Percentiles rank a stretch among this genome's conserved stretches.
These are phyloP conservation scores for Bombus superbus DNA, from an alignment of 1,140 invertebrate species.

Conservation along the genomic window DNA sequence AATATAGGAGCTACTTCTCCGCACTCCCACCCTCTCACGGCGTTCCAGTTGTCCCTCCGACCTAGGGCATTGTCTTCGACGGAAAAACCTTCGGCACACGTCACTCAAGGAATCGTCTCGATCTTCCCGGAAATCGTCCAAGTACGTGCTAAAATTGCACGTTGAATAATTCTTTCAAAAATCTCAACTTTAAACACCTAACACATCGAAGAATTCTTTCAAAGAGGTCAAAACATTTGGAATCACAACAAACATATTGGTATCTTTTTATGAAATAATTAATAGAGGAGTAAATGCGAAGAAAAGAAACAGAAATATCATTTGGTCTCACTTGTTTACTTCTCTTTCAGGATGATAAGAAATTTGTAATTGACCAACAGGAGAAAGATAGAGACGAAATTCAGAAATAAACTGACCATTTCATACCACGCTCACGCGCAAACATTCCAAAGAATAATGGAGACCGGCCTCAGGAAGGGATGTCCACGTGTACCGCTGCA, in stretches of 20 bases:
- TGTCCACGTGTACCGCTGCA: neutral
- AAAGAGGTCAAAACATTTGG: neutral
- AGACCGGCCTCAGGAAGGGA: too few relatives aligned
- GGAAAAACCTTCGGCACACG: conserved; percentile 48
- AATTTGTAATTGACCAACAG: neutral
- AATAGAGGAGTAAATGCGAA: too few relatives aligned
- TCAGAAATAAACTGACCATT: neutral
- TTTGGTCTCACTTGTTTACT: neutral
- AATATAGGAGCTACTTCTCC: conserved; percentile 76
- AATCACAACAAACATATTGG: neutral
- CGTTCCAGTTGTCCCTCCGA: conserved; percentile 69
- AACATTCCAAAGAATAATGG: conserved; percentile 7
- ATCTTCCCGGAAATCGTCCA: neutral
- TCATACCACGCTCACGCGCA: neutral
- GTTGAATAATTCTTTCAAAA: neutral
- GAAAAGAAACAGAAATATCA: neutral
- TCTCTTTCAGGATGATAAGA: conserved; percentile 10
- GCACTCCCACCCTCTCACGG: conserved; percentile 75
- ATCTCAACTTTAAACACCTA: neutral
- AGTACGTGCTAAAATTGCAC: neutral
- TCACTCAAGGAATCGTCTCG: conserved; percentile 36
- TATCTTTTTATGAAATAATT: neutral
- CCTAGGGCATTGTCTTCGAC: conserved; percentile 58
- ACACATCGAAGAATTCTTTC: neutral
- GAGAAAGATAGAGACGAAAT: neutral